These are phyloP conservation scores for Dendrocincla fuliginosa DNA, from an alignment of 2,797 vertebrate species.

Conservation along the genomic window DNA sequence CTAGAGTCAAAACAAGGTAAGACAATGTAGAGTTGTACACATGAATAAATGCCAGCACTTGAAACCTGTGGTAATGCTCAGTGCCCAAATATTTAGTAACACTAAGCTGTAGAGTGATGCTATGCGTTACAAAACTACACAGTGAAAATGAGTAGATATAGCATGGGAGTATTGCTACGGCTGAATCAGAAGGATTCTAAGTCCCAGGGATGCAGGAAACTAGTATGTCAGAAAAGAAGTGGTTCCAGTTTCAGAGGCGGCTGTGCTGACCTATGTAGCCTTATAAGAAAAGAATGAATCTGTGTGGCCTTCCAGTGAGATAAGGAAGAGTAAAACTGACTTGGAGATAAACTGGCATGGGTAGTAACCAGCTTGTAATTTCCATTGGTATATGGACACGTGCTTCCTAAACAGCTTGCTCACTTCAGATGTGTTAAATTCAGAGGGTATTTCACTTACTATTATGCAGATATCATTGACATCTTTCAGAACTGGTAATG, in stretches of 20 bases:
- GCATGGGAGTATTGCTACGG: neutral
- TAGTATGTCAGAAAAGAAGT: neutral
- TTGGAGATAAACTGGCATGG: neutral
- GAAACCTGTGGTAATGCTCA: neutral
- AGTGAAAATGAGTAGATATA: neutral
- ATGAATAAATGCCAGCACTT: neutral
- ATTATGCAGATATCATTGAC: neutral
- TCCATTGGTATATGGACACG: accelerated
- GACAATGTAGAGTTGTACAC: neutral
- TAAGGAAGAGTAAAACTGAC: neutral
- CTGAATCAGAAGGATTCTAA: neutral
- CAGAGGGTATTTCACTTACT: neutral
- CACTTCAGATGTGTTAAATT: neutral
- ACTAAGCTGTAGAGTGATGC: neutral
- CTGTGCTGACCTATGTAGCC: neutral
- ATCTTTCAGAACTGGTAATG: neutral
- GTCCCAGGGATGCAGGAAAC: neutral
- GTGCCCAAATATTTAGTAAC: neutral
- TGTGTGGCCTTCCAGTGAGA: neutral
- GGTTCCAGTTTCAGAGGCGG: neutral
- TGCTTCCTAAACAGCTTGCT: neutral
- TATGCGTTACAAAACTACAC: neutral
- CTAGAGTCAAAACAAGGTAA: neutral
- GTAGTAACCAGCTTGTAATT: neutral
- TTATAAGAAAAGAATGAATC: neutral